Evolutionary conservation across 2,797 vertebrate genomes (phyloP).

Genomic region (Melanotaenia parkinsoni): DNA sequence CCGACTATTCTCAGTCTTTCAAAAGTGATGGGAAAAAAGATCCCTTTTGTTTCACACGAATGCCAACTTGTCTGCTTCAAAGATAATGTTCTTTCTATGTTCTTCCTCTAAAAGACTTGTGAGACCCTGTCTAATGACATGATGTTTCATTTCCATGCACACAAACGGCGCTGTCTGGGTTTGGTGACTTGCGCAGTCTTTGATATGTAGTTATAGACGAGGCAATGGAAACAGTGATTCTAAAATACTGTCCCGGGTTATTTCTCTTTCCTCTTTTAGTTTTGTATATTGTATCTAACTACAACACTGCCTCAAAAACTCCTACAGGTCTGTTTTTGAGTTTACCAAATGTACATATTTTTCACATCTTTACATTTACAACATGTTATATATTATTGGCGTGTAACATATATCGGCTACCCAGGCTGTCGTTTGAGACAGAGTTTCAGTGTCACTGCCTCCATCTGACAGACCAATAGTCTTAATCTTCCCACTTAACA

Average conservation of each 20-base stretch:
- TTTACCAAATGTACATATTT: constrained; percentile 93
- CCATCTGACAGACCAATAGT: constrained; percentile 77
- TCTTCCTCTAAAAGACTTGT: constrained; percentile 59
- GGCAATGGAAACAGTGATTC: constrained; percentile 71
- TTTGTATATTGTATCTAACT: constrained; percentile 74
- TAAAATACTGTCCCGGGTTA: constrained; percentile 65
- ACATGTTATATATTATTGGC: constrained; percentile 78
- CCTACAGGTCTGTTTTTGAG: constrained; percentile 86
- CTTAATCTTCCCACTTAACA: constrained; percentile 58
- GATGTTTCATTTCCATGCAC: constrained; percentile 70
- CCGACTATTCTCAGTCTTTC: constrained; percentile 56
- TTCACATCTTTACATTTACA: constrained; percentile 86
- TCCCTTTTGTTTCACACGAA: constrained; percentile 38
- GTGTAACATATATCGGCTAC: constrained; percentile 79
- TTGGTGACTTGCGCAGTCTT: constrained; percentile 69
- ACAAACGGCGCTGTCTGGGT: constrained; percentile 45
- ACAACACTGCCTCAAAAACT: constrained; percentile 81
- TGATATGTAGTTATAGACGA: constrained; percentile 81
- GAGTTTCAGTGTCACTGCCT: constrained; percentile 83
- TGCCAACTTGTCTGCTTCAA: constrained; percentile 42
- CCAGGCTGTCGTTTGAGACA: constrained; percentile 84
- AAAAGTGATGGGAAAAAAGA: constrained; percentile 39
- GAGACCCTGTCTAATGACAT: constrained; percentile 60
- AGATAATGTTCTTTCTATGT: constrained; percentile 49
- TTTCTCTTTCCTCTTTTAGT: constrained; percentile 14